Conservation (phyloP, 2,113 vertebrate genomes). For the Megaceryle torquata region DNA sequence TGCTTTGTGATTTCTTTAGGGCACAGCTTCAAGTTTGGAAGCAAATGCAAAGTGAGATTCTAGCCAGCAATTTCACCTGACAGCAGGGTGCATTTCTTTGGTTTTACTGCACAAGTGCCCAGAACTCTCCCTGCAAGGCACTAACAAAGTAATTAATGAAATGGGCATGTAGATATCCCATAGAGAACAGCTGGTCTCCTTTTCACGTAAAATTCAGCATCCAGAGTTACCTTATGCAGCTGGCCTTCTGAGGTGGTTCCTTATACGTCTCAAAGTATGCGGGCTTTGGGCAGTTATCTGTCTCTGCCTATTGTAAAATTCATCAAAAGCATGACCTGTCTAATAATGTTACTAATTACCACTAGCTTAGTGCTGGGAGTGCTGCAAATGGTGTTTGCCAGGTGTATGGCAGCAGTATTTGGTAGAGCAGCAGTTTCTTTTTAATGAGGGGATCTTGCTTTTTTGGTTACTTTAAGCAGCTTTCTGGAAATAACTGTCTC, state of each 20-base stretch:
- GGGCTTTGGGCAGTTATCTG: not conserved
- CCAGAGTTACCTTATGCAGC: not conserved
- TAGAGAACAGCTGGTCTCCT: not conserved
- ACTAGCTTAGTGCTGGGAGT: not conserved
- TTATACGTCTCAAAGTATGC: not conserved
- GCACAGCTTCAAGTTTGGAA: slow-evolving; percentile 21
- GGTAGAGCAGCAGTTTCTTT: not conserved
- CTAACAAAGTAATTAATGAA: not conserved
- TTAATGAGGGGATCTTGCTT: not conserved
- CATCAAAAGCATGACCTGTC: not conserved
- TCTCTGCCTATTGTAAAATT: not conserved
- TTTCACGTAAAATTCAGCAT: not conserved
- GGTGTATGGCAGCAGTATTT: not conserved
- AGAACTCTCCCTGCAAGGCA: not conserved
- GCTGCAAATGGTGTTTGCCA: not conserved
- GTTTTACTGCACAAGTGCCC: not conserved
- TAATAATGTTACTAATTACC: not conserved
- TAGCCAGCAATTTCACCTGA: slow-evolving; percentile 10
- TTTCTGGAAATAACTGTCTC: not conserved
- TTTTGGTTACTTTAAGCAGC: not conserved
- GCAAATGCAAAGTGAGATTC: not conserved
- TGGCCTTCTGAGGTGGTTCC: not conserved
- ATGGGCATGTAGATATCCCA: not conserved
- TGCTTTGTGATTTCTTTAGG: slow-evolving; percentile 36
- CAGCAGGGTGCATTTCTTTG: slow-evolving; percentile 8